Evolutionary conservation across 2,113 vertebrate species (phyloP).

Genomic region (Crotophaga sulcirostris): DNA sequence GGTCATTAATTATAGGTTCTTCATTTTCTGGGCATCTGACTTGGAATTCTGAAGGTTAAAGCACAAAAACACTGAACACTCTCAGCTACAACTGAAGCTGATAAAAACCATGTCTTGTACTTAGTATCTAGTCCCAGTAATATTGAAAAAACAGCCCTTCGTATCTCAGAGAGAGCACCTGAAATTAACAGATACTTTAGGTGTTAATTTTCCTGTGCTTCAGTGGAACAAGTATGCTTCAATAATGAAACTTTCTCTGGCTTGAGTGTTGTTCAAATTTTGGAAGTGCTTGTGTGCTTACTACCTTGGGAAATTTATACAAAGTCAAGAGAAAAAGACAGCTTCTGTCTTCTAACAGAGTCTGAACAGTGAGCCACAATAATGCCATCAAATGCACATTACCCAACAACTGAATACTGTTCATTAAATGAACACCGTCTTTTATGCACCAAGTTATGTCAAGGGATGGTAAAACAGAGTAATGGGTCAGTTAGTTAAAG

Average conservation of each 20-base stretch:
- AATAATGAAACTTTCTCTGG: background rate
- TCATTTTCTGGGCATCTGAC: background rate
- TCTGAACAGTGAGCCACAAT: accelerated
- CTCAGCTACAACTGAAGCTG: background rate
- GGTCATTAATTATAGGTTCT: background rate
- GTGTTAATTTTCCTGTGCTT: background rate
- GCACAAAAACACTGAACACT: background rate
- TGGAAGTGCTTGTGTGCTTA: background rate
- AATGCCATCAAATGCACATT: background rate
- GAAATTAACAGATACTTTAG: background rate
- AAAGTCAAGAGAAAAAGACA: background rate
- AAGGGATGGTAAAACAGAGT: background rate
- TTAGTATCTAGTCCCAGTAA: background rate
- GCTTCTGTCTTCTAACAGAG: background rate
- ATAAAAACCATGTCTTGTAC: background rate
- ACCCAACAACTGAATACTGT: background rate
- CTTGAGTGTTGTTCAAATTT: background rate
- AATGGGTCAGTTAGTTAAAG: background rate
- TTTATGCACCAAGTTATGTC: background rate
- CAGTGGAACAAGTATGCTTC: background rate
- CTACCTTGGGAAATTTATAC: background rate
- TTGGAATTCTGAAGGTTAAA: background rate
- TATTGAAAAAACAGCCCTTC: background rate
- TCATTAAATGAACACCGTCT: background rate
- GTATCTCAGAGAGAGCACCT: background rate